Conservation (phyloP, 2,888 invertebrate species). For the Platycheirus rosarum region DNA sequence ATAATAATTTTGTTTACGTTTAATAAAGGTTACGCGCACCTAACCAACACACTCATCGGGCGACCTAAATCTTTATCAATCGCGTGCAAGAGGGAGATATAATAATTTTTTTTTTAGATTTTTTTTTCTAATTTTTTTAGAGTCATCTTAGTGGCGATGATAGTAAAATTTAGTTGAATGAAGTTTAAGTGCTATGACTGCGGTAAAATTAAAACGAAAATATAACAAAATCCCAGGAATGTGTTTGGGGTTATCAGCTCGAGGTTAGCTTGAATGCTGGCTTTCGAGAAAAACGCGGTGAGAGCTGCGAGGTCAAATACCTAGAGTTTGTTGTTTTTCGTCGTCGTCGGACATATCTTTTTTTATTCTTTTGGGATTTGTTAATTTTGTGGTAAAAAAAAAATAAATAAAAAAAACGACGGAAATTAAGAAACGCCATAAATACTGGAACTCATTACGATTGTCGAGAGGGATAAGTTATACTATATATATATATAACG, state of each 20-base stretch:
- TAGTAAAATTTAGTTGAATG: constrained; percentile 72
- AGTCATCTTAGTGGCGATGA: constrained; percentile 33
- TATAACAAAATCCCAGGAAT: constrained; percentile 33
- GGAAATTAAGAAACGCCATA: constrained; percentile 67
- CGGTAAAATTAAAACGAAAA: constrained; percentile 28
- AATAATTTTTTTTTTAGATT: constrained; percentile 31
- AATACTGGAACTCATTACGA: constrained; percentile 67
- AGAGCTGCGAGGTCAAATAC: constrained; percentile 68
- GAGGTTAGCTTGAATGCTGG: constrained; percentile 45
- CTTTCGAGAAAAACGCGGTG: constrained; percentile 56
- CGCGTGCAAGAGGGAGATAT: constrained; percentile 56
- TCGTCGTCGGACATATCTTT: constrained; percentile 34
- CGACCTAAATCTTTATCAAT: constrained; percentile 72
- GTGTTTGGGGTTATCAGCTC: constrained; percentile 58
- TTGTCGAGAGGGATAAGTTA: constrained; percentile 33
- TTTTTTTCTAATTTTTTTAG: constrained; percentile 15
- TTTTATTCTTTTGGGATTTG: constrained; percentile 34
- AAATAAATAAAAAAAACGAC: constrained; percentile 41
- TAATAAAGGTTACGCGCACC: constrained; percentile 53
- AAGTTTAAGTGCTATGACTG: constrained; percentile 27
- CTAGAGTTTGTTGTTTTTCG: constrained; percentile 46
- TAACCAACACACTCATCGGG: constrained; percentile 54
- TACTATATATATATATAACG: background rate
- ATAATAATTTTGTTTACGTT: constrained; percentile 43
- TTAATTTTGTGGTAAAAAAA: constrained; percentile 33